Percentiles rank a stretch among this genome's conserved stretches.
These are phyloP conservation scores for Halcyon senegalensis DNA, from an alignment of 2,113 vertebrate genomes.

Conservation along the genomic window DNA sequence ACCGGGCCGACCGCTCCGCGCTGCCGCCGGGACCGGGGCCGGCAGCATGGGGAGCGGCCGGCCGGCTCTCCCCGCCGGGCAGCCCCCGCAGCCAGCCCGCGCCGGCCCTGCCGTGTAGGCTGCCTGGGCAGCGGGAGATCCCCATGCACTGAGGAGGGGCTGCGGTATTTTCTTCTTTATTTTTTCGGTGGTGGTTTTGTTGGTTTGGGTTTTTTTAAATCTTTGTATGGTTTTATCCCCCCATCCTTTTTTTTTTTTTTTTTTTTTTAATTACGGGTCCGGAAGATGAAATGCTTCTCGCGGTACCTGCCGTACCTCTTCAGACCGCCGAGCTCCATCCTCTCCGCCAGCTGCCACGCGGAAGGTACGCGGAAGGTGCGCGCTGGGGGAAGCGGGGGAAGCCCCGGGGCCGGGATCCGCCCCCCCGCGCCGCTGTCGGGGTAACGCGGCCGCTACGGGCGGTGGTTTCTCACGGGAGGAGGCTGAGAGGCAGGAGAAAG, in stretches of 20 bases:
- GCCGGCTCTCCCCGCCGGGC: conserved; percentile 57
- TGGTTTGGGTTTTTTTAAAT: neutral
- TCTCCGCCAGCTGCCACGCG: conserved; percentile 93
- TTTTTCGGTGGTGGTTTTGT: conserved; percentile 1
- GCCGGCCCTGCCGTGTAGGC: conserved; percentile 70
- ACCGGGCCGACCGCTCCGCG: neutral
- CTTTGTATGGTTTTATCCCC: neutral
- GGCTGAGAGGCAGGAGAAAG: neutral
- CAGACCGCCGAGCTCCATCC: conserved; percentile 91
- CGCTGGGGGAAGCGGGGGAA: neutral
- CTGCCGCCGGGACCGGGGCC: conserved; percentile 30
- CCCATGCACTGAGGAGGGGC: conserved; percentile 68
- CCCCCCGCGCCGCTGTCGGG: too few species aligned
- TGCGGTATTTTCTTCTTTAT: conserved; percentile 20
- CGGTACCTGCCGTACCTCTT: conserved; percentile 95
- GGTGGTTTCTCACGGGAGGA: neutral
- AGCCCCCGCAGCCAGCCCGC: conserved; percentile 53
- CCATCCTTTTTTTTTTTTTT: conserved; percentile 10
- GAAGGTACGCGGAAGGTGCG: conserved; percentile 83
- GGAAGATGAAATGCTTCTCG: conserved; percentile 98
- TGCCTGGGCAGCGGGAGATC: conserved; percentile 49
- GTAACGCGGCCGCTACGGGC: neutral
- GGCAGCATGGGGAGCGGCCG: conserved; percentile 21
- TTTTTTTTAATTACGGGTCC: neutral
- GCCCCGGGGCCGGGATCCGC: neutral